Evolutionary conservation across 2,888 invertebrate genomes (phyloP).

Genomic region (Tanaodytes sp.): DNA sequence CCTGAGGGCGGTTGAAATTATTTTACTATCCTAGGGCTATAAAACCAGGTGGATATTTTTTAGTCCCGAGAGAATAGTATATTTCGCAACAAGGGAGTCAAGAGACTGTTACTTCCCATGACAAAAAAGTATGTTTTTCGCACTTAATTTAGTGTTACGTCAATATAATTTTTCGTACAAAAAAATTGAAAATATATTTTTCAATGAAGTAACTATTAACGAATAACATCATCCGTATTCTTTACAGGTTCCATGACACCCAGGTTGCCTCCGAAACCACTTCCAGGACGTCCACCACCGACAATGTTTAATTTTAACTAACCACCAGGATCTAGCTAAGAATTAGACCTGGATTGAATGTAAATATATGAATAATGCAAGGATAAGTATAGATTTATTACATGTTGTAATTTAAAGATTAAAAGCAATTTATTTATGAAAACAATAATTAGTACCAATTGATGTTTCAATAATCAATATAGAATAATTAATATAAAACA

Average conservation of each 20-base stretch:
- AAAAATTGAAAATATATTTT: too few relatives aligned
- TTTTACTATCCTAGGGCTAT: too few relatives aligned
- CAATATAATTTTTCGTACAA: too few relatives aligned
- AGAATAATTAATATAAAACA: too few relatives aligned
- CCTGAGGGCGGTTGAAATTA: too few relatives aligned
- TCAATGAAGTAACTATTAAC: too few relatives aligned
- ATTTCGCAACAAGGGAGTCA: too few relatives aligned
- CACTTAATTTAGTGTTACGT: too few relatives aligned
- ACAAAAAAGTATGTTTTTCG: too few relatives aligned
- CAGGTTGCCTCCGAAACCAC: constrained; percentile 70
- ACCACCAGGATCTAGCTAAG: constrained; percentile 70
- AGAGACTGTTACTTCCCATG: too few relatives aligned
- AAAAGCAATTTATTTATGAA: constrained; percentile 43
- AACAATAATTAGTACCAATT: constrained; percentile 29
- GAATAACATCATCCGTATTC: not conserved
- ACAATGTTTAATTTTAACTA: constrained; percentile 72
- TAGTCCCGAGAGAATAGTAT: too few relatives aligned
- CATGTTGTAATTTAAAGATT: constrained; percentile 42
- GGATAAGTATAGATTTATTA: constrained; percentile 54
- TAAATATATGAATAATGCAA: constrained; percentile 35
- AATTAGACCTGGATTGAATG: constrained; percentile 18
- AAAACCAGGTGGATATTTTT: too few relatives aligned
- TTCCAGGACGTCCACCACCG: constrained; percentile 68
- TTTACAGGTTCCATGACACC: constrained; percentile 69
- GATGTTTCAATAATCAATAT: constrained; percentile 19